These are phyloP conservation scores for Nilaparvata lugens DNA, from an alignment of 1,140 invertebrate genomes.

Conservation along the genomic window DNA sequence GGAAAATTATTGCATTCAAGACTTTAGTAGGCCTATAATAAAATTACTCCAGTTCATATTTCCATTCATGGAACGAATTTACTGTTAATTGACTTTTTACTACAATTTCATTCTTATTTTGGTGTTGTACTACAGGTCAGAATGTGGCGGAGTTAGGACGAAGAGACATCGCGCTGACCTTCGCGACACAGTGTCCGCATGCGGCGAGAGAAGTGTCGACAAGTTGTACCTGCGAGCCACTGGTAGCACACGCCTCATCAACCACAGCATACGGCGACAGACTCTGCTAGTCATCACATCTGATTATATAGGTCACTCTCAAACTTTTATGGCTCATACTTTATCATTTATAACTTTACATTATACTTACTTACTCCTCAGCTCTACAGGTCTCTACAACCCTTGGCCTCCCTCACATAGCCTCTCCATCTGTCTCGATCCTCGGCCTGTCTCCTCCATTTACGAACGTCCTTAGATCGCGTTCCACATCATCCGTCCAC, in stretches of 20 bases:
- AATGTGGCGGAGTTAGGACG: slow-evolving; percentile 31
- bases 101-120: too few relatives aligned
- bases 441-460: not conserved
- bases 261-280: slow-evolving; percentile 9
- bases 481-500: too few relatives aligned
- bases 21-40: too few relatives aligned
- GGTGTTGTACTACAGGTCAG: slow-evolving; percentile 33
- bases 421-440: too few relatives aligned
- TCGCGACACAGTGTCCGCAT: slow-evolving; percentile 22
- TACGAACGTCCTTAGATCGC: too few relatives aligned
- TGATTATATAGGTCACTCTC: slow-evolving; percentile 46
- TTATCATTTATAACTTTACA: not conserved
- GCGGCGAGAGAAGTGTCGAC: slow-evolving; percentile 56
- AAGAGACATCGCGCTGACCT: slow-evolving; percentile 1
- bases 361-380: too few relatives aligned
- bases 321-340: slow-evolving; percentile 40
- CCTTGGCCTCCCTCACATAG: too few relatives aligned
- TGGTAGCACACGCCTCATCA: slow-evolving; percentile 32
- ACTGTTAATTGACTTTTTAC: too few relatives aligned
- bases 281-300: slow-evolving; percentile 44
- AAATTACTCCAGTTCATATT: too few relatives aligned
- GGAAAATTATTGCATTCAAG: too few relatives aligned
- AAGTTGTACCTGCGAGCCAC: slow-evolving; percentile 52
- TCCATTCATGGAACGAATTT: too few relatives aligned
- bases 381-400: too few relatives aligned